Evolutionary conservation across 2,797 vertebrate species (phyloP).

Genomic region (Phaenicophaeus curvirostris): DNA sequence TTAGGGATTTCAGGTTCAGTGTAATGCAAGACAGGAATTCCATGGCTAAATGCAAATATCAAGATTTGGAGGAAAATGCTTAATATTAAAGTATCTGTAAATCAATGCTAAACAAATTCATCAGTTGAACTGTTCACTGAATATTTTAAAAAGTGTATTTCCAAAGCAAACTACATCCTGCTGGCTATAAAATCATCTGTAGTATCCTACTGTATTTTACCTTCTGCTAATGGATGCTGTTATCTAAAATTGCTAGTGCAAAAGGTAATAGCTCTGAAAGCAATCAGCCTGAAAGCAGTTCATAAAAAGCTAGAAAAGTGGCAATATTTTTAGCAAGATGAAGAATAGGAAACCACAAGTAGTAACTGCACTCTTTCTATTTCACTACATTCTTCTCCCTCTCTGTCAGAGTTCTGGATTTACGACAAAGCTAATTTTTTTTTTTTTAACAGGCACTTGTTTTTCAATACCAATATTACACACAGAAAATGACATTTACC

Average conservation of each 20-base stretch:
- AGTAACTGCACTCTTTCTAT: background rate
- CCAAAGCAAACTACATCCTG: background rate
- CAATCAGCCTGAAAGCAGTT: background rate
- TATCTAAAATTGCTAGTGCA: background rate
- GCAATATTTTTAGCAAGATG: background rate
- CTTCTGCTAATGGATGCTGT: background rate
- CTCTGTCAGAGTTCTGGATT: background rate
- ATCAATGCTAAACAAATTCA: background rate
- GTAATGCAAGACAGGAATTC: background rate
- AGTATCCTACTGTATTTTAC: background rate
- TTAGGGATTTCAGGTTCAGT: background rate
- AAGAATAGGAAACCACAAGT: background rate
- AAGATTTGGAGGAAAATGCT: background rate
- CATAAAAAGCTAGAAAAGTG: background rate
- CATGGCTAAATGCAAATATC: background rate
- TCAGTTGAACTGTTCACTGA: background rate
- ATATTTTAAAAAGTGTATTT: background rate
- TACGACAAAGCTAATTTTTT: background rate
- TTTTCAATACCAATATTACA: background rate
- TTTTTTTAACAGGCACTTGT: background rate
- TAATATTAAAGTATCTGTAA: background rate
- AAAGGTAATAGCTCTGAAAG: background rate
- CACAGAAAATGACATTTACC: background rate
- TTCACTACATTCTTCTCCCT: background rate
- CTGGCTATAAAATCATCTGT: background rate